Percentiles rank a stretch among this genome's conserved stretches.
phyloP scores from a whole-genome alignment of 30 jellyfish, hydroid and myxozoan species.

The Rhopilema esculentum region DNA sequence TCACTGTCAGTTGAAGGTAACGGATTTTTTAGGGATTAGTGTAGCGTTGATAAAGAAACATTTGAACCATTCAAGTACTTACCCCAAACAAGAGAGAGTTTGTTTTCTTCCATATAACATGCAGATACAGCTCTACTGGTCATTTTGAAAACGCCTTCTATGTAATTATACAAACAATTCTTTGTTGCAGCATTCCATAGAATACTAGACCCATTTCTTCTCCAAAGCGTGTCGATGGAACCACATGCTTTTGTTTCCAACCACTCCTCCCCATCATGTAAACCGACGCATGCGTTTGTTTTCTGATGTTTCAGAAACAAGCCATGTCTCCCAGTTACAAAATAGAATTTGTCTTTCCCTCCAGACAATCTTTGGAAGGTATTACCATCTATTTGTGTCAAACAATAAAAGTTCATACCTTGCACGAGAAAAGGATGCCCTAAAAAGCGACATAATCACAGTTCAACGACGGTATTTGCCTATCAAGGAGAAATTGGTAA shows the following conservation, averaged over 20 bases:
- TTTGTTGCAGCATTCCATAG: not conserved
- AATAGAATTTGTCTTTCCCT: not conserved
- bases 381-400: too few species aligned
- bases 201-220: not conserved
- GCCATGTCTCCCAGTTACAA: not conserved
- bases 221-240: not conserved
- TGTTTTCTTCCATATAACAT: not conserved
- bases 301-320: not conserved
- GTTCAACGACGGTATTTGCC: too few species aligned
- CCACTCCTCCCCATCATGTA: not conserved
- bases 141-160: not conserved
- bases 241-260: not conserved
- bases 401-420: too few species aligned
- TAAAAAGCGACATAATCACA: too few species aligned
- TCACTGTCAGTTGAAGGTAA: too few species aligned
- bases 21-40: too few species aligned
- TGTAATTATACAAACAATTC: not conserved
- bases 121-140: not conserved
- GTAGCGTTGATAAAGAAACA: too few species aligned
- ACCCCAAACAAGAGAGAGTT: not conserved
- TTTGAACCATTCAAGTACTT: too few species aligned
- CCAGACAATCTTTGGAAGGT: too few species aligned
- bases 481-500: too few species aligned
- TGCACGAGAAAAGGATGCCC: too few species aligned
- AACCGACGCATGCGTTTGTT: not conserved